Conservation (phyloP, 2,113 vertebrate genomes). For the Setophaga kirtlandii region DNA sequence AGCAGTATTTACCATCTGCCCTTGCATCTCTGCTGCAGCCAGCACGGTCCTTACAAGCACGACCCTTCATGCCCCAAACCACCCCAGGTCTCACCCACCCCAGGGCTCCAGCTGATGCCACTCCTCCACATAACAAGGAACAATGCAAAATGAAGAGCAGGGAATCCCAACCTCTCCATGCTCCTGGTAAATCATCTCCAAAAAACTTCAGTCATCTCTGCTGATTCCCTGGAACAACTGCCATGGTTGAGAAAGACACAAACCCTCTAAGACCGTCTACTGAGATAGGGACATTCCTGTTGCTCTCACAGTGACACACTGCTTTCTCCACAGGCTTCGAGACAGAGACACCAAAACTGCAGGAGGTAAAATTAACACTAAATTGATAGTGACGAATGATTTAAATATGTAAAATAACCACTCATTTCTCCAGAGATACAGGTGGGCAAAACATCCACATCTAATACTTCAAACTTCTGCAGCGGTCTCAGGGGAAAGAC, state of each 20-base stretch:
- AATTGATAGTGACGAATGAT: not conserved
- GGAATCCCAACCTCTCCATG: not conserved
- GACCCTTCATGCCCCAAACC: not conserved
- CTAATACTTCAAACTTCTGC: not conserved
- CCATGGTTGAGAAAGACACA: not conserved
- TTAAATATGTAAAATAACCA: not conserved
- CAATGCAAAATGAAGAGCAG: not conserved
- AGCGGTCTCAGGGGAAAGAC: not conserved
- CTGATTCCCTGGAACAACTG: not conserved
- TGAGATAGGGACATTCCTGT: not conserved
- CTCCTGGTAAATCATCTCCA: not conserved
- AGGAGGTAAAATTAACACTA: not conserved
- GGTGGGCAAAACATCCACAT: not conserved
- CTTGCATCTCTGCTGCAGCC: not conserved
- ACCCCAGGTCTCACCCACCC: not conserved
- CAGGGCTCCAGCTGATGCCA: not conserved
- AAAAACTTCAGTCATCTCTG: not conserved
- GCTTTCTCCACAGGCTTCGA: not conserved
- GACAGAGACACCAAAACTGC: not conserved
- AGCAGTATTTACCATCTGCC: not conserved
- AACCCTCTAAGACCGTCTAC: not conserved
- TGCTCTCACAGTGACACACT: not conserved
- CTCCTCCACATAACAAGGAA: not conserved
- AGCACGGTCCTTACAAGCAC: rapidly evolving
- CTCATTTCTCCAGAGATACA: not conserved